Conservation (phyloP, 2,797 vertebrate species). For the Characodon lateralis region DNA sequence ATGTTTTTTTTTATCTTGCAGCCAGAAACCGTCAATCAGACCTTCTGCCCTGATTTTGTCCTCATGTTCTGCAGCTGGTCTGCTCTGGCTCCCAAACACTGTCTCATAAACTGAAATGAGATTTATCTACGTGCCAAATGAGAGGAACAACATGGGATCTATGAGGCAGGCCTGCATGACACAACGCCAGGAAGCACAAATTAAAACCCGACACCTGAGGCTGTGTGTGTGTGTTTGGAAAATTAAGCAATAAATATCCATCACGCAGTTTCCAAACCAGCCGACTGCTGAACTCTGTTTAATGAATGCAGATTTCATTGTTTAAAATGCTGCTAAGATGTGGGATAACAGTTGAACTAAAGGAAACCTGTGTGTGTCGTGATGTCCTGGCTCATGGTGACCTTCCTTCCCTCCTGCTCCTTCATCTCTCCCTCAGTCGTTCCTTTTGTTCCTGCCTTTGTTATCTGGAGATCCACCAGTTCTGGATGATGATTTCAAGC, state of each 20-base stretch:
- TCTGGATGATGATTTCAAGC: constrained; percentile 51
- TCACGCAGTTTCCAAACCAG: constrained; percentile 25
- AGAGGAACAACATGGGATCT: constrained; percentile 21
- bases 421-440: constrained; percentile 27
- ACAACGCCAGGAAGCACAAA: not conserved
- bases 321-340: too few species aligned
- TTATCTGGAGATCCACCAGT: not conserved
- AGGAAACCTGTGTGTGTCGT: not conserved
- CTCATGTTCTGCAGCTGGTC: constrained; percentile 15
- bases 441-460: constrained; percentile 10
- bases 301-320: too few species aligned
- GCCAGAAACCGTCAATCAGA: too few species aligned
- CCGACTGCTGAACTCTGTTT: constrained; percentile 4
- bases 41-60: not conserved
- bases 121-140: constrained; percentile 54
- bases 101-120: constrained; percentile 59
- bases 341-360: too few species aligned
- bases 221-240: not conserved
- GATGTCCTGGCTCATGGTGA: constrained; percentile 49
- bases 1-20: too few species aligned
- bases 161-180: constrained; percentile 35
- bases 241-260: constrained; percentile 25
- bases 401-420: constrained; percentile 46
- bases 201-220: not conserved
- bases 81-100: constrained; percentile 38